A percentile compares a stretch with the other conserved stretches of the same genome.
phyloP scores from a whole-genome alignment of 2,888 invertebrate genomes.

The Epinotia ramella region DNA sequence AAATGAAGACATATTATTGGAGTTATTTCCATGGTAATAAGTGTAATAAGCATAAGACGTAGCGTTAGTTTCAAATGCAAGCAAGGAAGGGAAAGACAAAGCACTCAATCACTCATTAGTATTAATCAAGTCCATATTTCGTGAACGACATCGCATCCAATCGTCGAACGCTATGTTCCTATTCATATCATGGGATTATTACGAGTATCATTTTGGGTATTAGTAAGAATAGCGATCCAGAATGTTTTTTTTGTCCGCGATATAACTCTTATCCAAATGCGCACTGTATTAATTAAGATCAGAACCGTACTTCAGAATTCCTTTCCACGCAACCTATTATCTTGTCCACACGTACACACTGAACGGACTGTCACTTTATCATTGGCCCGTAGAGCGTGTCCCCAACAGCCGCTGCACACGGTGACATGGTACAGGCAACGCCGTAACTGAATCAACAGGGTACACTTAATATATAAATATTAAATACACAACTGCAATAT shows the following conservation, averaged over 20 bases:
- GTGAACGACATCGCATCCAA: not conserved
- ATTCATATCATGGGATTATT: no score
- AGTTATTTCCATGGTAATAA: no score
- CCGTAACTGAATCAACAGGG: not conserved
- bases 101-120: not conserved
- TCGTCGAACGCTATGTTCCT: no score
- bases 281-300: not conserved
- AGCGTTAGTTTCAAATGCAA: not conserved
- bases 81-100: not conserved
- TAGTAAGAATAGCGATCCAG: not conserved
- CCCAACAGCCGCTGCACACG: conserved; percentile 16
- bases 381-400: not conserved
- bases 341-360: conserved; percentile 3
- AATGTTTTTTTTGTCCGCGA: not conserved
- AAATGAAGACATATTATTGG: no score
- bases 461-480: not conserved
- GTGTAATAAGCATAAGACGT: not conserved
- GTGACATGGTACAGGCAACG: conserved; percentile 10
- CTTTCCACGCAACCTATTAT: conserved; percentile 9
- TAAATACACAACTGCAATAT: no score
- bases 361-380: not conserved
- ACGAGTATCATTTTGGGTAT: not conserved
- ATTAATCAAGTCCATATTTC: not conserved
- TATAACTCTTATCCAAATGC: no score
- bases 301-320: not conserved